Evolutionary conservation across 2,888 invertebrate genomes (phyloP).

Genomic region (Ephialtes manifestator): DNA sequence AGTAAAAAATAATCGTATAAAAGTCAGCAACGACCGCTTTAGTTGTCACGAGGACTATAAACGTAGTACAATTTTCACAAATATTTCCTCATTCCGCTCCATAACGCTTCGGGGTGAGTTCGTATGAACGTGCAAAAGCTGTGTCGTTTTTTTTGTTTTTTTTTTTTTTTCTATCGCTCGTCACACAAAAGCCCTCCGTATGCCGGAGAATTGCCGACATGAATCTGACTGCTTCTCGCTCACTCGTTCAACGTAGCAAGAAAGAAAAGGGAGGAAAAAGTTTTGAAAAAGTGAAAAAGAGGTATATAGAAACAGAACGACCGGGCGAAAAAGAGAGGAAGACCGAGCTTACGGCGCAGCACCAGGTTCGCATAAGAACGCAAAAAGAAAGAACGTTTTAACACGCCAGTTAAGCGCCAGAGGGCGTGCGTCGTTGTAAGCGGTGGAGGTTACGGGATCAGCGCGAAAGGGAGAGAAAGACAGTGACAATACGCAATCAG

Average conservation of each 20-base stretch:
- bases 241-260: background rate
- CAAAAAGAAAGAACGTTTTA: conserved; percentile 22
- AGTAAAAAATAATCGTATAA: background rate
- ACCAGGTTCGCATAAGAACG: conserved; percentile 17
- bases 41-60: background rate
- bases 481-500: conserved; percentile 30
- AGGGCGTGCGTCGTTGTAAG: conserved; percentile 10
- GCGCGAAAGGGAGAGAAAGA: background rate
- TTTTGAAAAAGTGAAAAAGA: conserved; percentile 1
- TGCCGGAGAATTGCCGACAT: conserved; percentile 7
- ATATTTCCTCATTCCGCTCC: background rate
- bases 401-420: conserved; percentile 25
- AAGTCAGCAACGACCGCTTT: background rate
- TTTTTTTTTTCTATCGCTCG: conserved; percentile 13
- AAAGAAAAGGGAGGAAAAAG: conserved; percentile 16
- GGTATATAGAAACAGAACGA: background rate
- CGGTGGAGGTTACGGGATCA: conserved; percentile 9
- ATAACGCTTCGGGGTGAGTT: background rate
- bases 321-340: background rate
- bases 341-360: background rate
- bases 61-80: conserved; percentile 3
- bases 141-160: background rate
- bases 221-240: conserved; percentile 1
- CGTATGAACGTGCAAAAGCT: background rate
- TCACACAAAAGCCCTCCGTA: conserved; percentile 8